Percentiles rank a stretch among this genome's conserved stretches.
Evolutionary conservation across 2,888 invertebrate genomes (phyloP).

Genomic region (Alentia gelatinosa): DNA sequence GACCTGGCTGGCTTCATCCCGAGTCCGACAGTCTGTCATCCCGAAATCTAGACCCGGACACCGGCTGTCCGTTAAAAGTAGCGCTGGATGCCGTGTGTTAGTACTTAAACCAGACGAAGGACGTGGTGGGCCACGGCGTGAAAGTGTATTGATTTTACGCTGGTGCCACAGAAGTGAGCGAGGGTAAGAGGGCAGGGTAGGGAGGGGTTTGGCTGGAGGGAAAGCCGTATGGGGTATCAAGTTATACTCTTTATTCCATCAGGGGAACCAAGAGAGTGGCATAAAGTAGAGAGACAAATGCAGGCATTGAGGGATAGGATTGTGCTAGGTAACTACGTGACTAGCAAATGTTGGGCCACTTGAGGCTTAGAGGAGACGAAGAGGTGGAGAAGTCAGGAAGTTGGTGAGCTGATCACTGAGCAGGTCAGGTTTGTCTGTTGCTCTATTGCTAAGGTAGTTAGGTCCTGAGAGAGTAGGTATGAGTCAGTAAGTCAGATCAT

Average conservation of each 20-base stretch:
- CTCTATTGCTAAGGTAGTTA: too few species aligned
- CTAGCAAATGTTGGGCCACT: neutral
- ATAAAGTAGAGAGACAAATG: neutral
- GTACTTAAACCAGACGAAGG: neutral
- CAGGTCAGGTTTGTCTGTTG: too few species aligned
- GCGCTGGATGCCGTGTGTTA: too few species aligned
- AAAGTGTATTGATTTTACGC: neutral
- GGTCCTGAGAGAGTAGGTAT: too few species aligned
- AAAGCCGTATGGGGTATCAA: neutral
- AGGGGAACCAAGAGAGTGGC: neutral
- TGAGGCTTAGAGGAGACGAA: neutral
- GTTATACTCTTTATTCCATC: neutral
- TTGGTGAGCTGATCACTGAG: neutral
- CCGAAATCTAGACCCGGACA: too few species aligned
- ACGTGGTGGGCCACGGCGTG: neutral
- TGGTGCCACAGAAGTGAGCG: neutral
- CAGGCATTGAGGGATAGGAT: neutral
- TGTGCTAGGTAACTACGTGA: neutral
- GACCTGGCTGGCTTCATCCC: too few species aligned
- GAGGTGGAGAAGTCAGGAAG: too few species aligned
- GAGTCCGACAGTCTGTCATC: too few species aligned
- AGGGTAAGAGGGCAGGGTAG: neutral
- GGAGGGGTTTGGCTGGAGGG: too few species aligned
- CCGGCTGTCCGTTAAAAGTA: too few species aligned
- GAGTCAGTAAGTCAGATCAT: too few species aligned